A percentile compares a stretch with the other conserved stretches of the same genome.
phyloP scores from a whole-genome alignment of 2,113 vertebrate genomes.

The Microcebus griseorufus region DNA sequence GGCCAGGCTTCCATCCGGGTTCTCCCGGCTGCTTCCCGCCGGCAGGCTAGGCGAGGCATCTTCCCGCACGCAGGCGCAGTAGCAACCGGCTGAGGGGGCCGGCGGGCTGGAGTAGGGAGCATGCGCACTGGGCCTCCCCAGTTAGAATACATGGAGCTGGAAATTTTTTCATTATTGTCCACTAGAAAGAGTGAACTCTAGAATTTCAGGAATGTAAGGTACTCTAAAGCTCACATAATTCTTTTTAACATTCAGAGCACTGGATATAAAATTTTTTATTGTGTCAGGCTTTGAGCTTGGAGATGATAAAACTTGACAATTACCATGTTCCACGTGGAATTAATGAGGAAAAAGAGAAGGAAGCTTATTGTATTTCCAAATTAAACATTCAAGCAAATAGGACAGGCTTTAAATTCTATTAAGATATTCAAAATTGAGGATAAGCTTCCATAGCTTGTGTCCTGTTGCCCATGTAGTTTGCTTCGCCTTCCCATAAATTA shows the following conservation, averaged over 20 bases:
- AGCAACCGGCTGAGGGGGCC: rapidly evolving
- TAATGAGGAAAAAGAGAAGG: not conserved
- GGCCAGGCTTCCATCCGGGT: constrained; percentile 43
- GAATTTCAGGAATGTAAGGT: not conserved
- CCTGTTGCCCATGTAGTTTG: no score
- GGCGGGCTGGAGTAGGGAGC: rapidly evolving
- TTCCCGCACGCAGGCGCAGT: constrained; percentile 21
- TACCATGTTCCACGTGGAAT: not conserved
- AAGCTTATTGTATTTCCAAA: not conserved
- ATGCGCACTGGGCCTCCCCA: not conserved
- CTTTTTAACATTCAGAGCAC: not conserved
- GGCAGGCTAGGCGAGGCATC: not conserved
- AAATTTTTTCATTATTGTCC: not conserved
- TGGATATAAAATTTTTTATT: not conserved
- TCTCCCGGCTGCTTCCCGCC: not conserved
- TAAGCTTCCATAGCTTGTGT: not conserved
- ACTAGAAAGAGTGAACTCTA: not conserved
- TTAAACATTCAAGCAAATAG: not conserved
- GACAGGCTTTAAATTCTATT: not conserved
- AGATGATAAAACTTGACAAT: not conserved
- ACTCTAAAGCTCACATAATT: not conserved
- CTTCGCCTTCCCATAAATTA: not conserved
- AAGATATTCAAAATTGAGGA: not conserved
- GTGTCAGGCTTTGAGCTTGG: not conserved
- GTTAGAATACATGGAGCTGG: not conserved